A percentile compares a stretch with the other conserved stretches of the same genome.
These are phyloP conservation scores for Drosophila subsilvestris DNA, from an alignment of 2,888 invertebrate species.

Conservation along the genomic window DNA sequence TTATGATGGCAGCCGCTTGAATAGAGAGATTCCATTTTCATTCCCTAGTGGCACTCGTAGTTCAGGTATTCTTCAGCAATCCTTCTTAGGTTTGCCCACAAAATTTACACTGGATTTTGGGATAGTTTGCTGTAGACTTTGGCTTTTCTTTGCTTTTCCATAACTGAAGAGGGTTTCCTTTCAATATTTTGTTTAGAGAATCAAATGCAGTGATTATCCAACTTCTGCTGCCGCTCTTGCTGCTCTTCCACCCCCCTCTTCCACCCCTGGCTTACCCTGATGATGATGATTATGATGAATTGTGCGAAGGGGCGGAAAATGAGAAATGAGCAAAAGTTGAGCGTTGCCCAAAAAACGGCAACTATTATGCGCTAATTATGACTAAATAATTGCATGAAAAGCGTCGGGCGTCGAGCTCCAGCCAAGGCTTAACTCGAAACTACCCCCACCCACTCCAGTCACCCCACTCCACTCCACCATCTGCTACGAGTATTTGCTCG, in stretches of 20 bases:
- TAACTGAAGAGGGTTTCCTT: too few species aligned
- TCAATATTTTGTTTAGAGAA: conserved; percentile 1
- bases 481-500: background rate
- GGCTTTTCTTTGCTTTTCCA: too few species aligned
- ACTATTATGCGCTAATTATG: conserved; percentile 56
- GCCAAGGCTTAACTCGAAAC: conserved; percentile 42
- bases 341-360: conserved; percentile 36
- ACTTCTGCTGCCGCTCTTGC: conserved; percentile 14
- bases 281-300: conserved; percentile 44
- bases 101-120: too few species aligned
- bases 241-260: background rate
- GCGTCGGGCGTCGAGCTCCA: conserved; percentile 20
- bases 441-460: background rate
- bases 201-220: conserved; percentile 36
- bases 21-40: background rate
- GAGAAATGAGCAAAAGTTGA: conserved; percentile 5
- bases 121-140: too few species aligned
- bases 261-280: too few species aligned
- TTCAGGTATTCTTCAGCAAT: too few species aligned
- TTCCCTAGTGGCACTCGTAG: too few species aligned
- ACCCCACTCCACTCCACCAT: background rate
- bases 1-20: background rate
- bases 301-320: conserved; percentile 7
- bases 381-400: conserved; percentile 46
- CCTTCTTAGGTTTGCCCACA: too few species aligned